Base-by-base conservation (phyloP, 2,113 vertebrate species). In the Anseranas semipalmata region DNA sequence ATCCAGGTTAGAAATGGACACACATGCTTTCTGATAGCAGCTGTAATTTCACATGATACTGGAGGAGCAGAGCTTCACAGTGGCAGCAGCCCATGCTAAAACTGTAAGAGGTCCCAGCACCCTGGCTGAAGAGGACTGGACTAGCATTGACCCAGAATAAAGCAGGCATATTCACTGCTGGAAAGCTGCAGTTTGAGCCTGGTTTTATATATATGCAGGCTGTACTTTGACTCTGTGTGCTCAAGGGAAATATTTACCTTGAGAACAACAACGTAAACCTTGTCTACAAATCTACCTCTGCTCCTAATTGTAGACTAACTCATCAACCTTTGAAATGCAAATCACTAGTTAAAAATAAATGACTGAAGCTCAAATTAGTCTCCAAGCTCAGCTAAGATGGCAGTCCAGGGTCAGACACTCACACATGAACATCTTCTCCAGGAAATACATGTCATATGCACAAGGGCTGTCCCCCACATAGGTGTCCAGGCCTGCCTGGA, bases 171-270 rank as follows among this genome's bases (percentile, higher is more conserved):
- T 19, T 67, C 1, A 2, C 59, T 33, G n/a, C 45, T 2, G 1
- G n/a, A 45, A 76, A 80, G 63, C 79, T 76, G 76, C 1, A 0
- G 13, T 45, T 87, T 79, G 45, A 50, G 50, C 41, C 39, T 2
- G 1, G 12, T 33, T 78, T 19, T 75, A 15, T n/a, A 46, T 55
- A n/a, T 22, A 5, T 24, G 28, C 76, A 86, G 68, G 45, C 53
- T 92, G 88, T 82, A 95, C 80, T 95, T 94, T 92, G 87, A 43
- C 87, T 93, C 46, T 73, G 37, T 90, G 62, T 89, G 56, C 83
- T 78, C 13, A 7, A 79, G 76, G 73, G 86, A 87, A 95, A 72
- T 66, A 70, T 71, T 92, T 94, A 59, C 67, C 60, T 74, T 39
- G 17, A 79, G 33, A 87, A 24, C 0, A 0, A 39, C 48, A 82